Evolutionary conservation across 2,888 invertebrate species (phyloP).

Genomic region (Pollenia angustigena): DNA sequence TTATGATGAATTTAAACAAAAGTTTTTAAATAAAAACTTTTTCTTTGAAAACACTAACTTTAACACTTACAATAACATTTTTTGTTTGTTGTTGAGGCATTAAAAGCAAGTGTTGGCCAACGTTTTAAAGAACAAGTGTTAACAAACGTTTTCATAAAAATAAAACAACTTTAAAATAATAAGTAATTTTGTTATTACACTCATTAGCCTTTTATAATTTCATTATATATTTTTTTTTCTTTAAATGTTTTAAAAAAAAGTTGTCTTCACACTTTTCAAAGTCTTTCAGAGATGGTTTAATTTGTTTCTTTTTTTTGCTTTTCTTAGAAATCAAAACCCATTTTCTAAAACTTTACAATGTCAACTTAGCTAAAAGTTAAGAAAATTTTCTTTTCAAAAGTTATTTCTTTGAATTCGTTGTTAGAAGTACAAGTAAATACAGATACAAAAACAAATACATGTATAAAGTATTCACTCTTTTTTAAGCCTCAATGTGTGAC

Average conservation of each 20-base stretch:
- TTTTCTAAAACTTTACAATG: not conserved
- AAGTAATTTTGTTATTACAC: not conserved
- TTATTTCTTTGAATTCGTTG: not conserved
- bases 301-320: not conserved
- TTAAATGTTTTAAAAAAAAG: not conserved
- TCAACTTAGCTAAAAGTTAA: slow-evolving; percentile 1
- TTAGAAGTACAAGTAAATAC: not conserved
- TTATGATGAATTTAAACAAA: not conserved
- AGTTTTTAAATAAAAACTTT: slow-evolving; percentile 11
- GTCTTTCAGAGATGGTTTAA: not conserved
- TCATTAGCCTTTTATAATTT: not conserved
- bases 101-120: no score
- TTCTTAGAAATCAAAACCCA: not conserved
- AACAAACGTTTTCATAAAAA: no score
- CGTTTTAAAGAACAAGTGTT: no score
- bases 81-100: no score
- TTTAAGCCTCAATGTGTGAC: not conserved
- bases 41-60: not conserved
- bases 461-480: not conserved
- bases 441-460: not conserved
- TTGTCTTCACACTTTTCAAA: not conserved
- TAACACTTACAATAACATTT: no score
- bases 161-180: not conserved
- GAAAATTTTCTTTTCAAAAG: not conserved
- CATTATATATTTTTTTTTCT: not conserved